These are phyloP conservation scores for Kuschelorhynchus macadamiae DNA, from an alignment of 2,888 invertebrate genomes.

Conservation along the genomic window DNA sequence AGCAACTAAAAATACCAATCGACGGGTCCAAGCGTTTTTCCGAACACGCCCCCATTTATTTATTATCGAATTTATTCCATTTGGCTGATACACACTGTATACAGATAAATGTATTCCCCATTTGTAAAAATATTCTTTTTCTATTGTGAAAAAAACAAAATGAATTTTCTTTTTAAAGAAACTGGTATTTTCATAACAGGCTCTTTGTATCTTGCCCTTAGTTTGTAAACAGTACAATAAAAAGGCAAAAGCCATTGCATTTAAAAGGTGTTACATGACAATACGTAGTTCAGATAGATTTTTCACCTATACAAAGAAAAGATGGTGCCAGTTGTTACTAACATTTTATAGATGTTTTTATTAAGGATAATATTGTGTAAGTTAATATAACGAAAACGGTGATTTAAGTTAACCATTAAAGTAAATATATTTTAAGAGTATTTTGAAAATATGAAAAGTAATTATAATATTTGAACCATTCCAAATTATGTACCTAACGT, in stretches of 20 bases:
- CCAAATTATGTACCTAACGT: constrained; percentile 68
- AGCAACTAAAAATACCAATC: too few relatives aligned
- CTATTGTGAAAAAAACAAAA: too few relatives aligned
- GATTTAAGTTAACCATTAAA: constrained; percentile 59
- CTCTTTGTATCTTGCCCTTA: constrained; percentile 56
- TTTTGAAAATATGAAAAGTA: constrained; percentile 40
- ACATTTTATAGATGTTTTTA: constrained; percentile 67
- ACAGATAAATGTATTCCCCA: too few relatives aligned
- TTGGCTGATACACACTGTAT: too few relatives aligned
- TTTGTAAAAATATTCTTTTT: too few relatives aligned
- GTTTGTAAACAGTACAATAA: constrained; percentile 67
- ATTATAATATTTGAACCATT: constrained; percentile 63
- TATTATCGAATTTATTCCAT: too few relatives aligned
- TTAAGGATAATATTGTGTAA: constrained; percentile 50
- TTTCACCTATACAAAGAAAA: constrained; percentile 69
- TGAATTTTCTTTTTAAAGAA: too few relatives aligned
- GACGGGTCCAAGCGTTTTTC: too few relatives aligned
- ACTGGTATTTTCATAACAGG: too few relatives aligned
- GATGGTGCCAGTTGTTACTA: constrained; percentile 67
- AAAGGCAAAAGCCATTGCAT: constrained; percentile 62
- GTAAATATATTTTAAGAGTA: constrained; percentile 47
- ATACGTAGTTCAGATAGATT: constrained; percentile 67
- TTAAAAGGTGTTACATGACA: constrained; percentile 68
- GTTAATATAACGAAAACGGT: constrained; percentile 62
- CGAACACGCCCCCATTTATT: too few relatives aligned